These are phyloP conservation scores for Nemurella pictetii DNA, from an alignment of 2,888 invertebrate genomes.

Conservation along the genomic window DNA sequence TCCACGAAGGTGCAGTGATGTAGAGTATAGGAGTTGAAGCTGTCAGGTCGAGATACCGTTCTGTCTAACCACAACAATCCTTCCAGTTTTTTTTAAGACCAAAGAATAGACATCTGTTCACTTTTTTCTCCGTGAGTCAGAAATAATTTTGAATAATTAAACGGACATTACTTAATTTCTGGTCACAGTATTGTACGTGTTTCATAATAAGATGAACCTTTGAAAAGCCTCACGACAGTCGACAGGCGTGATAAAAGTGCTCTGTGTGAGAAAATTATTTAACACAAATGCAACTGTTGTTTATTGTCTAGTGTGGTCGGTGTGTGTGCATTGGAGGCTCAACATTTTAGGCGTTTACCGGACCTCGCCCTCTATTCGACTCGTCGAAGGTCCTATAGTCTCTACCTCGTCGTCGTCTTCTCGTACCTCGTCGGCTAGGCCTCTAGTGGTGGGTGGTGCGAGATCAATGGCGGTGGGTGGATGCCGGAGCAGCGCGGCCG, in stretches of 20 bases:
- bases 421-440: no score
- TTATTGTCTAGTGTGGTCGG: not conserved
- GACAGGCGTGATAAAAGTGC: not conserved
- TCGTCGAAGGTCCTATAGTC: not conserved
- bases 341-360: not conserved
- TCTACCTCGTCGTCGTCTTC: no score
- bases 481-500: not conserved
- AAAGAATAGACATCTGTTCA: not conserved
- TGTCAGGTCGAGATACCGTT: not conserved
- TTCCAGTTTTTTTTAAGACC: not conserved
- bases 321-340: not conserved
- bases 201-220: not conserved
- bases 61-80: not conserved
- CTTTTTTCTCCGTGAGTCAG: not conserved
- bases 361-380: not conserved
- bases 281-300: slow-evolving; percentile 4
- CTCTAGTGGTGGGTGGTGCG: not conserved
- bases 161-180: not conserved
- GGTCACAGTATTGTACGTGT: not conserved
- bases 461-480: slow-evolving; percentile 12
- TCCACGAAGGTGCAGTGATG: not conserved
- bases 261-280: not conserved
- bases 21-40: not conserved
- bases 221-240: not conserved
- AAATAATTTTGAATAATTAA: not conserved